Percentiles rank a stretch among this genome's conserved stretches.
These are phyloP conservation scores for Clivina fossor DNA, from an alignment of 2,888 invertebrate species.

Conservation along the genomic window DNA sequence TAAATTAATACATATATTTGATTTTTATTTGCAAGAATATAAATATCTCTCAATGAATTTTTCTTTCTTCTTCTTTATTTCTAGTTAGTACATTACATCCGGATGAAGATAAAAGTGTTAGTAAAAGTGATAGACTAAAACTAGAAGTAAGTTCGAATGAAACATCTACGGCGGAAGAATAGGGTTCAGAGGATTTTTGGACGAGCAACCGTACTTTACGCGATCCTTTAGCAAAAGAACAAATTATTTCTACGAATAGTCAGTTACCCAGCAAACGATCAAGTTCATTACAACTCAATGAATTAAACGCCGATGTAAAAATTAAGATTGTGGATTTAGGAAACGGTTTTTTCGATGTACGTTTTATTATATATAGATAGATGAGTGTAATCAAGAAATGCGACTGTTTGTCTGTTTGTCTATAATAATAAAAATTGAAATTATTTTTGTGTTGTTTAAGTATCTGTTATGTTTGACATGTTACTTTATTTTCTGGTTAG, in stretches of 20 bases:
- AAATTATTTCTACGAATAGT: conserved; percentile 6
- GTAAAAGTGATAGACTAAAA: no score
- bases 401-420: no score
- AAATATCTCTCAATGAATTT: conserved; percentile 34
- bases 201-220: conserved; percentile 14
- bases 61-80: conserved; percentile 33
- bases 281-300: conserved; percentile 26
- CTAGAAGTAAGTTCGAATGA: conserved; percentile 25
- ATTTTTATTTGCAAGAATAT: no score
- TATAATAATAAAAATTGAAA: neutral
- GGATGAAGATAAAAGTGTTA: no score
- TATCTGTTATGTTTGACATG: no score
- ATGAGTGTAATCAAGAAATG: no score
- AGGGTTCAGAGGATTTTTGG: conserved; percentile 23
- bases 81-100: conserved; percentile 23
- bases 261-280: conserved; percentile 13
- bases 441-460: conserved; percentile 33
- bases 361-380: no score
- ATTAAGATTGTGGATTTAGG: conserved; percentile 85
- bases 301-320: conserved; percentile 57
- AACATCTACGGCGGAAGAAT: conserved; percentile 33
- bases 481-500: no score
- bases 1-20: conserved; percentile 41
- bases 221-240: conserved; percentile 30
- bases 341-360: conserved; percentile 78